Percentiles rank a stretch among this genome's conserved stretches.
Evolutionary conservation across 2,113 vertebrate genomes (phyloP).

Genomic region (Siphamia tubifer): DNA sequence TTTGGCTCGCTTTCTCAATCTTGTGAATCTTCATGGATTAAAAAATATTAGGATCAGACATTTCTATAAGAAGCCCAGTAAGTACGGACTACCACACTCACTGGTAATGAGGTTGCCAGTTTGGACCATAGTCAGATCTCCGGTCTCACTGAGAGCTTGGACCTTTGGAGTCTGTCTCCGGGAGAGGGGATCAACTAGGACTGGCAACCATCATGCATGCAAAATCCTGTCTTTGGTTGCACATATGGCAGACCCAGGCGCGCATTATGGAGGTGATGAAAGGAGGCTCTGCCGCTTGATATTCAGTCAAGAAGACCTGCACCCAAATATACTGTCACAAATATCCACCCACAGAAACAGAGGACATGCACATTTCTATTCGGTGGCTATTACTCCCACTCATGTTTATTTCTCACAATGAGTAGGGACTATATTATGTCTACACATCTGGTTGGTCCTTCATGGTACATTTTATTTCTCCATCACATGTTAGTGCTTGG

Average conservation of each 20-base stretch:
- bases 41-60: neutral
- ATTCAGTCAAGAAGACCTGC: neutral
- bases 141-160: conserved; percentile 38
- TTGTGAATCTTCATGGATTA: neutral
- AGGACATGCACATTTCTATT: neutral
- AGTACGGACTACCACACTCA: too few species aligned
- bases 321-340: neutral
- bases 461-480: neutral
- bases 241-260: conserved; percentile 38
- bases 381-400: neutral
- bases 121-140: conserved; percentile 42
- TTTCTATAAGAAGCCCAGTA: neutral
- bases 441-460: neutral
- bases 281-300: conserved; percentile 10
- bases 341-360: neutral
- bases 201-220: conserved; percentile 43
- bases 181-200: conserved; percentile 49
- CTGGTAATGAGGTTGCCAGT: conserved; percentile 40
- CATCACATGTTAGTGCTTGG: neutral
- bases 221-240: conserved; percentile 47
- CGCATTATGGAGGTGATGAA: conserved; percentile 42
- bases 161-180: conserved; percentile 45
- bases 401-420: neutral
- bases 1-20: neutral
- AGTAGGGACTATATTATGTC: too few species aligned